These are phyloP conservation scores for Pantherophis guttatus DNA, from an alignment of 2,113 vertebrate genomes.

Conservation along the genomic window DNA sequence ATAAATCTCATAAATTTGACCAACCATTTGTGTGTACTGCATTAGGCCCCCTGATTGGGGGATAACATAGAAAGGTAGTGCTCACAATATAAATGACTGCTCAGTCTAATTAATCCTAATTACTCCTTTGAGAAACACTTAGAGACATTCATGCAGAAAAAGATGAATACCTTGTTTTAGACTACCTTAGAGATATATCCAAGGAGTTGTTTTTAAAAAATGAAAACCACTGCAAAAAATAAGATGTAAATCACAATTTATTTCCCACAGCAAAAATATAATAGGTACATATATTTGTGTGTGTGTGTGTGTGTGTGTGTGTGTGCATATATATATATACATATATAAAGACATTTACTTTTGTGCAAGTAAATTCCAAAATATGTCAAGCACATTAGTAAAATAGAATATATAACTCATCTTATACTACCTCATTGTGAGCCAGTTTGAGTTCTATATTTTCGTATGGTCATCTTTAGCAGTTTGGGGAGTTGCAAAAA, in stretches of 20 bases:
- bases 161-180: neutral
- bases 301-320: no score
- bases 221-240: neutral
- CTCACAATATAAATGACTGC: neutral
- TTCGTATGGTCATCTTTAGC: neutral
- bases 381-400: neutral
- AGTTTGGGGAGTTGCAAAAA: neutral
- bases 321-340: neutral
- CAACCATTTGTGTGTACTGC: neutral
- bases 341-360: neutral
- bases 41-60: neutral
- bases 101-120: neutral
- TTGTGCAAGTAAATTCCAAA: constrained; percentile 23
- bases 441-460: neutral
- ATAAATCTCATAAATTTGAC: neutral
- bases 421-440: neutral
- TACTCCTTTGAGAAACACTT: neutral
- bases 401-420: neutral
- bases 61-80: neutral
- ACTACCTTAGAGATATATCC: neutral
- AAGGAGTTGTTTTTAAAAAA: neutral
- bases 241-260: constrained; percentile 44
- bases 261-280: constrained; percentile 45
- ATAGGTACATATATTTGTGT: neutral
- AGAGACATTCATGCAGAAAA: neutral